Evolutionary conservation across 2,797 vertebrate species (phyloP), one percentile per base, ranked within the genome.

Genomic region (Myotis daubentonii): DNA sequence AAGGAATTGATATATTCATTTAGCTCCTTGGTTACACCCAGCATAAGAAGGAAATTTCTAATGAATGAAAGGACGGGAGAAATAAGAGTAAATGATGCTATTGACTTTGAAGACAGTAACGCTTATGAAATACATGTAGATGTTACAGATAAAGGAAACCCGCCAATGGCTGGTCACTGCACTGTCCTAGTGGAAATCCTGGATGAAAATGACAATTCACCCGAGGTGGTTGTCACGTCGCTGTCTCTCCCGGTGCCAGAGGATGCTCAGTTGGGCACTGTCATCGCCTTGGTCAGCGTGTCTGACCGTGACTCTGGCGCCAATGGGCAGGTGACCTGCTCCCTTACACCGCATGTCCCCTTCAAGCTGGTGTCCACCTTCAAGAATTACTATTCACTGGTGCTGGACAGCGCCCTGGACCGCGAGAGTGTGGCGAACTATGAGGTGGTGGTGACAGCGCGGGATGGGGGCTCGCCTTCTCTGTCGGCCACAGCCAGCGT

Each of bases 101-200:
- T 99, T 75, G 98, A 99, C 95, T 99, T 98, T 95, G 99, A 99
- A 96, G 98, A 99, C 28, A 97, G 97, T 78, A 98, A 95, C 87
- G 96, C 97, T 36, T 99, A 98, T 66, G 98, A 99, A 95, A 98
- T 99, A 98, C 98, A 98, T 12, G 95, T 99, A 62, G 98, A 99
- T 65, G 99, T 98, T 33, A 98, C 93, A 95, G 98, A 99, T 92
- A 98, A 98, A 95, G 98, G 98, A 19, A 55, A 75, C 0, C 93
- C 97, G 30, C 98, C 98, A 0, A 97, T 99, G 78, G 93, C 97
- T 30, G 98, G 98, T 19, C 98, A 99, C 57, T 98, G 98, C 68
- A 99, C 98, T 86, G 94, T 99, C 2, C 79, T 99, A 4, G 93
- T 98, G 71, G 97, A 98, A 55, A 98, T 99, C 17, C 97, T 94